Conservation (phyloP, 1,140 invertebrate genomes). For the Spodoptera litura region DNA sequence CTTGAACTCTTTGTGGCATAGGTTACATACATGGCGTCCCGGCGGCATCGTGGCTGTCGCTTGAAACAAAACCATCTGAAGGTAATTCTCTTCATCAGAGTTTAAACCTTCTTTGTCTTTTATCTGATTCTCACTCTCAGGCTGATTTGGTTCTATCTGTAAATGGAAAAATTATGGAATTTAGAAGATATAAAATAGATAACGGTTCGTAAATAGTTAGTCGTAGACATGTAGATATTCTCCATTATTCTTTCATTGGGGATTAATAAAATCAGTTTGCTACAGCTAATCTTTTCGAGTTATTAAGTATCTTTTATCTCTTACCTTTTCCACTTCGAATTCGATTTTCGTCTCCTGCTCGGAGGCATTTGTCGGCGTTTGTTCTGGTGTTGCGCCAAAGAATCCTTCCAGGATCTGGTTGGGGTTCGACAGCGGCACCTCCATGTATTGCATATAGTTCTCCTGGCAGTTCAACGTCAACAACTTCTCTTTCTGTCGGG, state of each 20-base stretch:
- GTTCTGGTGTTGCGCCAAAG: conserved; percentile 53
- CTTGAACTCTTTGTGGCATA: conserved; percentile 88
- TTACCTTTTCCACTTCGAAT: conserved; percentile 67
- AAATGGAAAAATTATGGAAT: neutral
- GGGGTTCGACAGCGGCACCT: conserved; percentile 65
- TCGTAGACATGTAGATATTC: too few species aligned
- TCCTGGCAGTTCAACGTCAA: conserved; percentile 55
- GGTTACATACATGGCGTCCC: conserved; percentile 86
- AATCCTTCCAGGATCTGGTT: conserved; percentile 73
- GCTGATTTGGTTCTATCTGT: conserved; percentile 24
- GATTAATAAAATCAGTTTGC: neutral
- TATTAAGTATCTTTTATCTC: conserved; percentile 58
- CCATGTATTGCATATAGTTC: conserved; percentile 73
- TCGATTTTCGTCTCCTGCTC: conserved; percentile 56
- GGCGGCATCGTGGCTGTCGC: conserved; percentile 79
- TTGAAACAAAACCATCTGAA: conserved; percentile 84
- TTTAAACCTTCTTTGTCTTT: conserved; percentile 68
- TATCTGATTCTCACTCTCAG: neutral
- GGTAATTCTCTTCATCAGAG: conserved; percentile 79
- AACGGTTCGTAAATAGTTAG: too few species aligned
- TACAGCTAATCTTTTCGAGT: neutral
- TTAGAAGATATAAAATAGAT: too few species aligned
- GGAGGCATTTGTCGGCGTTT: conserved; percentile 31
- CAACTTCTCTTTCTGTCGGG: conserved; percentile 58
- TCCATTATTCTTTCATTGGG: neutral